Base-by-base conservation (phyloP, 2,113 vertebrate species). In the Eptatretus burgeri region DNA sequence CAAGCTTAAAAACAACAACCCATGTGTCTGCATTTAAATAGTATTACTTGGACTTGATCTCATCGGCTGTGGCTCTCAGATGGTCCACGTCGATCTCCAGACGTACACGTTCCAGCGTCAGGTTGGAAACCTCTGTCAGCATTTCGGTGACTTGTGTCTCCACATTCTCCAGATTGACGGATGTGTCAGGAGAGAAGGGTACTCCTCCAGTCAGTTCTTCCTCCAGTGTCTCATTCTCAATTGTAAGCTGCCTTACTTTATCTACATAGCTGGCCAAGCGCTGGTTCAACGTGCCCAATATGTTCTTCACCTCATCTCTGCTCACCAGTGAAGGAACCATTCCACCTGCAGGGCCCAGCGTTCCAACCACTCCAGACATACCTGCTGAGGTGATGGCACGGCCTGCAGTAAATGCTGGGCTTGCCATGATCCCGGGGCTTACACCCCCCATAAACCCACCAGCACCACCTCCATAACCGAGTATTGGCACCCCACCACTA, bases 31-130 rank as follows among this genome's bases (percentile, higher is more conserved):
- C 27, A 41, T 41, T 41, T 7, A 41, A 41, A 41, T 5, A 7
- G 27, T 41, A 3, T 41, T 41, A 75, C 74, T 75, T 74, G 49
- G 74, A 72, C 64, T 74, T 75, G 11, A 75, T 66, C 52, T 75
- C 74, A 53, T 75, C 74, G 50, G 74, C 72, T 1, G 70, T 67
- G 17, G 71, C 74, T 8, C 74, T 68, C 18, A 75, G 66, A 53
- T 75, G 71, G 66, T 75, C 74, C 14, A 75, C 66, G 62, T 75
- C 71, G 12, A 75, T 72, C 68, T 72, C 74, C 68, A 71, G 51
- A 64, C 70, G 72, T 56, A 75, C 66, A 51, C 71, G 73, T 65
- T 75, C 74, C 49, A 74, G 64, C 9, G 74, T 72, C 62, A 75
- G 70, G 27, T 51, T 68, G 66, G 74, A 69, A 68, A 75, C 62